Evolutionary conservation across 2,888 invertebrate genomes (phyloP).

Genomic region (Caenorhabditis sp.): DNA sequence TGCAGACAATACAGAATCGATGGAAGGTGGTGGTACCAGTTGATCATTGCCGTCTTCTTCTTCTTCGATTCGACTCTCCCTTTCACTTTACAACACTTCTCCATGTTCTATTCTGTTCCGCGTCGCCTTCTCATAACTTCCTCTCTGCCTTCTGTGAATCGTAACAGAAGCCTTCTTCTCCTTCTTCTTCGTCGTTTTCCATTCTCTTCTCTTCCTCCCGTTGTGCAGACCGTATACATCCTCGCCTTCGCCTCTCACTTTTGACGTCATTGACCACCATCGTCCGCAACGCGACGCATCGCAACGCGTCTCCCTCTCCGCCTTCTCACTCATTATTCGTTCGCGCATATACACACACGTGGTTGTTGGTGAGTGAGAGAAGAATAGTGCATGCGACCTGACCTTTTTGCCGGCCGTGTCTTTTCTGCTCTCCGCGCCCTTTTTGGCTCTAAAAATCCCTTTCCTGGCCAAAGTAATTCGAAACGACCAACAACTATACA

Average conservation of each 20-base stretch:
- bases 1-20: background rate
- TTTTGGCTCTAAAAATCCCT: background rate
- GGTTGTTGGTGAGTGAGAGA: background rate
- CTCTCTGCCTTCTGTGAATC: conserved; percentile 22
- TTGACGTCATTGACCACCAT: conserved; percentile 44
- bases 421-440: conserved; percentile 9
- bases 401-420: too few relatives aligned
- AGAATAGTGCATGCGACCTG: conserved; percentile 38
- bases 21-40: conserved; percentile 36
- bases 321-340: conserved; percentile 35
- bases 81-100: conserved; percentile 39
- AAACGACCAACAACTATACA: too few relatives aligned
- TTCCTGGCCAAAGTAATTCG: too few relatives aligned
- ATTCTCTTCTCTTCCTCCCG: too few relatives aligned
- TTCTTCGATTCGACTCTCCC: conserved; percentile 44
- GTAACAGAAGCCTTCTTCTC: conserved; percentile 19
- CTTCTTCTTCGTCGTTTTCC: too few relatives aligned
- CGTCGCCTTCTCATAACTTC: conserved; percentile 4
- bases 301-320: conserved; percentile 32
- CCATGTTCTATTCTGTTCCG: conserved; percentile 22
- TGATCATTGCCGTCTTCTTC: too few relatives aligned
- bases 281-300: conserved; percentile 35
- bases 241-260: background rate
- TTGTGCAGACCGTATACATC: too few relatives aligned
- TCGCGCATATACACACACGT: conserved; percentile 27